phyloP scores from a whole-genome alignment of 2,113 vertebrate genomes.

The Ptilorrhoa leucosticta region DNA sequence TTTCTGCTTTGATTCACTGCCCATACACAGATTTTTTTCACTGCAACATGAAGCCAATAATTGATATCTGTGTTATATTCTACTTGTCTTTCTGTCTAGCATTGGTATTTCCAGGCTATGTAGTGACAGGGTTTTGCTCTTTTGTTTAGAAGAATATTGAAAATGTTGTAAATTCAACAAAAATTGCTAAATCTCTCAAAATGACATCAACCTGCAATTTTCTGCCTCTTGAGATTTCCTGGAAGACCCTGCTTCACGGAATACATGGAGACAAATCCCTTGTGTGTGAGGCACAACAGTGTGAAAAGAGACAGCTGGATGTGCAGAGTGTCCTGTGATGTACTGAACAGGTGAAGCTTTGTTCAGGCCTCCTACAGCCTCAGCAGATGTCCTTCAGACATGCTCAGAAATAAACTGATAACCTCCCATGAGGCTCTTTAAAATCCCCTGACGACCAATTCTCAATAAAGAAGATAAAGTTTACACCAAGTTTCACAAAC shows the following conservation, averaged over 20 bases:
- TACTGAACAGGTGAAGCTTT: not conserved
- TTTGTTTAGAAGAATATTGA: not conserved
- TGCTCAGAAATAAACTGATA: not conserved
- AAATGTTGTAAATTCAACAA: not conserved
- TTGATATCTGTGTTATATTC: not conserved
- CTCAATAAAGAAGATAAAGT: not conserved
- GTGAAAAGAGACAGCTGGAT: not conserved
- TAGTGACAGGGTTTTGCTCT: not conserved
- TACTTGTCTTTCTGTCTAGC: not conserved
- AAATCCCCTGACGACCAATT: not conserved
- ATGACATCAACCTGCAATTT: not conserved
- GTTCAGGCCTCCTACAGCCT: not conserved
- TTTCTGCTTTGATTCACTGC: not conserved
- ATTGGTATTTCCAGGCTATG: not conserved
- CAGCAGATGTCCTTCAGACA: not conserved
- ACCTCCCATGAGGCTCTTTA: not conserved
- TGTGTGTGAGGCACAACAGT: not conserved
- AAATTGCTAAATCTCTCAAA: not conserved
- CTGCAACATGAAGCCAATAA: not conserved
- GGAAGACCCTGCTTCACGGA: rapidly evolving
- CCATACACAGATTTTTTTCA: not conserved
- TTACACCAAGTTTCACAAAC: not conserved
- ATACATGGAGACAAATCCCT: not conserved
- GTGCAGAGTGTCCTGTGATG: not conserved
- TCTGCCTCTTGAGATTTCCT: not conserved